A percentile compares a stretch with the other conserved stretches of the same genome.
Evolutionary conservation across 2,113 vertebrate species (phyloP).

Genomic region (Lontra canadensis): DNA sequence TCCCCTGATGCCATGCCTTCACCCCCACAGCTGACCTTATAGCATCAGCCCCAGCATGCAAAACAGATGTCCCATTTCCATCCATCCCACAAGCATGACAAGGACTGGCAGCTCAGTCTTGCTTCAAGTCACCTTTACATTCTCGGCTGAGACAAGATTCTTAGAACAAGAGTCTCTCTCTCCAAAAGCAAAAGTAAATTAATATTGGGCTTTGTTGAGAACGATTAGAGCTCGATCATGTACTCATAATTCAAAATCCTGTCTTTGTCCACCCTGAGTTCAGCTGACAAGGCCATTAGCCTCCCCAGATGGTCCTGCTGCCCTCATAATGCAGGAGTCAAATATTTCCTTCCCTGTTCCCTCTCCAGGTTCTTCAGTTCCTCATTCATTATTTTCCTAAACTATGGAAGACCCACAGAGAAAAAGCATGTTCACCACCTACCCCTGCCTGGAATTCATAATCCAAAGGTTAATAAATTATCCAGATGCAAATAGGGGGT

Average conservation of each 20-base stretch:
- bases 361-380: not conserved
- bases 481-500: constrained; percentile 26
- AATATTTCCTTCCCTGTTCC: not conserved
- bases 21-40: not conserved
- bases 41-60: not conserved
- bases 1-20: not conserved
- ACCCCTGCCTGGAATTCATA: not conserved
- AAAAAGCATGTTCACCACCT: not conserved
- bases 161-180: not conserved
- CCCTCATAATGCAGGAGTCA: not conserved
- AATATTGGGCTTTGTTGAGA: not conserved
- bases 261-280: not conserved
- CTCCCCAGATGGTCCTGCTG: not conserved
- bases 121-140: not conserved
- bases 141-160: not conserved
- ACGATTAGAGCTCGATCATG: not conserved
- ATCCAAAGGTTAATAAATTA: constrained; percentile 51
- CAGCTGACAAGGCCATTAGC: not conserved
- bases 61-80: not conserved
- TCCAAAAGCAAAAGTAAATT: not conserved
- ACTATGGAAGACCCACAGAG: not conserved
- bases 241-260: not conserved
- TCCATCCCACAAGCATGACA: not conserved
- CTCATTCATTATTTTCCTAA: not conserved
- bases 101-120: not conserved